Evolutionary conservation across 2,888 invertebrate genomes (phyloP), one percentile per base, ranked within the genome.

Genomic region (Theretra japonica): DNA sequence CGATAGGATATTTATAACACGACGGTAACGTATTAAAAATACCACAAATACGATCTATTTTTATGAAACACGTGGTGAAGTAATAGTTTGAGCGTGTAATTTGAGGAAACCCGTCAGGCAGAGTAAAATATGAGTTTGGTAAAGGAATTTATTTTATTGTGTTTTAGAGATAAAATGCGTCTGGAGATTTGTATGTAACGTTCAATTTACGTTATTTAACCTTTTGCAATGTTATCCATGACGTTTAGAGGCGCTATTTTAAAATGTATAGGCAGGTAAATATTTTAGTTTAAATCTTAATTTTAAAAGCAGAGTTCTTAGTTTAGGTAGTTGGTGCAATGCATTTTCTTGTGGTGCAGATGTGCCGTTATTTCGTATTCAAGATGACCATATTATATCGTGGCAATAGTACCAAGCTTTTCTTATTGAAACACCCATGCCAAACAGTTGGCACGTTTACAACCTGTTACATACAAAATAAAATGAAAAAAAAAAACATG

Each of bases 21-120:
- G 15, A 21, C 33, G 17, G 48, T 41, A 23, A 65, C 11, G 48
- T 8, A 23, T 65, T 65, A 65, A 48, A 65, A 48, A 48, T 65
- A 65, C 41, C 23, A 48, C 48, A 7, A 23, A 68, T 59, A 41
- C 58, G 5, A 21, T 19, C 33, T 65, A 56, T 65, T 71, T 69
- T 57, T 73, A 71, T 50, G 17, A 56, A 71, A 58, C 74, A 73
- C 73, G 74, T 74, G 73, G 33, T 73, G 59, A 56, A 8, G 41
- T 48, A 65, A 48, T 65, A 62, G 60, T 30, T 48, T 59, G 19
- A 59, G 30, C 28, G 30, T 60, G 6, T 19, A n/a, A 48, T 65
- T 65, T 65, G 48, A 48, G 23, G 41, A 23, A 25, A 58, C 6
- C 48, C 23, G 65, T 41, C 23, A 21, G 41, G 4, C 41, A 41